Base-by-base conservation (phyloP, 2,888 invertebrate species). In the Cryptops parisi region DNA sequence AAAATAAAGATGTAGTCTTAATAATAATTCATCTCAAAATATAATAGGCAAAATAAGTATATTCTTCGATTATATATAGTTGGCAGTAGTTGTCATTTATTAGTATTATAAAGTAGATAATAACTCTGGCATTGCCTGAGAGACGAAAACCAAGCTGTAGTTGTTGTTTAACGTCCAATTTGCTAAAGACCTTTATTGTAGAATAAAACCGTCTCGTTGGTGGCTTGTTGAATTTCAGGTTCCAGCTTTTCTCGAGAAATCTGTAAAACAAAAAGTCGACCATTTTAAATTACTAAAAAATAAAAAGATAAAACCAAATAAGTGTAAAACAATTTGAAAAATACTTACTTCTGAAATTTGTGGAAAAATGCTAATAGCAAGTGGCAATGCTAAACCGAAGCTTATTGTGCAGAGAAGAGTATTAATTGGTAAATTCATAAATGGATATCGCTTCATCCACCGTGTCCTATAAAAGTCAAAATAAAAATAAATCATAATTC, bases 301-400 rank as follows among this genome's bases (percentile, higher is more conserved):
- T 33, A 33, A 33, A 15, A 15, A 33, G 15, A 15, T 6, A 33
- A 33, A 33, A 33, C 15, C 15, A 33, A 33, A 33, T 33, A 33
- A 15, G 9, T 9, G 15, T 33, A 6, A 15, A 15, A 9, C 9
- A 33, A 33, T 9, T 33, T 33, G 15, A 33, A 9, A 15, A 6
- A 15, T 33, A 15, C 33, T 33, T 33, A 55, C 55, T 43, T 54
- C 9, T 22, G 55, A 55, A 22, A 51, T 45, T 51, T 56, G 56
- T 15, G 56, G 56, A 41, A 56, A 56, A 12, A 56, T 25, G 17
- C 50, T 43, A 12, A 56, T 51, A 22, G 54, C 56, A 19, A 56
- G 19, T 1, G 56, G 56, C 24, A 56, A 46, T 26, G 54, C 54
- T 27, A 55, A 51, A 12, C 43, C 56, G 43, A 56, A 56, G 4